Conservation (phyloP, 2,113 vertebrate genomes). For the Psilopsiagon aurifrons region DNA sequence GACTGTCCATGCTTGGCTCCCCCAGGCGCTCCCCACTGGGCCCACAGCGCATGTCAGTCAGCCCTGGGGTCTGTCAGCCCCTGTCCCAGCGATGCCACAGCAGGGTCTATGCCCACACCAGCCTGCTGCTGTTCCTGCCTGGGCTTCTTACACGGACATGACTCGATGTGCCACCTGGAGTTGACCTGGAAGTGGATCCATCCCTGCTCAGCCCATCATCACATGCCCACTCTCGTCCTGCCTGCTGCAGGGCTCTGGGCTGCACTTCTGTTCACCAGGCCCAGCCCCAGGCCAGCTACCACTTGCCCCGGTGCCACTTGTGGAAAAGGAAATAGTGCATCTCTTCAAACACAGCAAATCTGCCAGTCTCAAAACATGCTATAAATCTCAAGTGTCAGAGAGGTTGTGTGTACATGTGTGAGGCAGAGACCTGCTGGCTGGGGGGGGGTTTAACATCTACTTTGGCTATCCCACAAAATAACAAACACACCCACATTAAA, state of each 20-base stretch:
- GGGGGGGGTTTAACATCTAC: neutral
- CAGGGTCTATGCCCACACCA: fast-evolving
- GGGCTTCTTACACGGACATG: fast-evolving
- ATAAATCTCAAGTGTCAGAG: neutral
- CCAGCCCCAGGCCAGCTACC: neutral
- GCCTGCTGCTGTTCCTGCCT: neutral
- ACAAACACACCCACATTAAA: neutral
- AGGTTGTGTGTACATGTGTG: no score
- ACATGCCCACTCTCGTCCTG: fast-evolving
- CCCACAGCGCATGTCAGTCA: fast-evolving
- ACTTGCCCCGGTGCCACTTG: neutral
- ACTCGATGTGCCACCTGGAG: no score
- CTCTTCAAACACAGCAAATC: neutral
- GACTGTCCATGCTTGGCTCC: neutral
- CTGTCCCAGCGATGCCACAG: fast-evolving
- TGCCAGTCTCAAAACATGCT: no score
- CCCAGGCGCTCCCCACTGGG: fast-evolving
- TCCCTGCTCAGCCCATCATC: neutral
- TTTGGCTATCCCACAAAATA: neutral
- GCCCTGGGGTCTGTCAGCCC: neutral
- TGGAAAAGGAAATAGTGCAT: neutral
- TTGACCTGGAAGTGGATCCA: fast-evolving
- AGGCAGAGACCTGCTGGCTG: no score
- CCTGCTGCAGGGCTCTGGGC: neutral
- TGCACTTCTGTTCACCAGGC: neutral